These are phyloP conservation scores for Gobio occitaniae DNA, from an alignment of 2,797 vertebrate genomes.

Conservation along the genomic window DNA sequence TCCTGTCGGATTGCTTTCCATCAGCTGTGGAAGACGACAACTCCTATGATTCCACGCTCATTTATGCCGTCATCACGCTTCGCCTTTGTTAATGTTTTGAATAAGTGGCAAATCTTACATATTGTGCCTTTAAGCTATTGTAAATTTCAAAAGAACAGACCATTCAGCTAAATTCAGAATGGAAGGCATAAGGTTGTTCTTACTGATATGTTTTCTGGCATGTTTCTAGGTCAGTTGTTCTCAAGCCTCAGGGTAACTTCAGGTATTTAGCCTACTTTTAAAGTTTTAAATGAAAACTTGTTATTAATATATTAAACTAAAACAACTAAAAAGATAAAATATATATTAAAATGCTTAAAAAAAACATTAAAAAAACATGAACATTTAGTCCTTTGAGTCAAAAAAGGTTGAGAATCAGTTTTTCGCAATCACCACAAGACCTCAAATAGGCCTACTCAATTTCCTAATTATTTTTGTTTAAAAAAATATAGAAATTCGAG, in stretches of 20 bases:
- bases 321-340: background rate
- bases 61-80: too few relatives aligned
- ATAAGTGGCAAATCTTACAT: background rate
- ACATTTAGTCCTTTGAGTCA: too few relatives aligned
- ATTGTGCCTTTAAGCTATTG: background rate
- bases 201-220: background rate
- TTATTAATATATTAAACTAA: background rate
- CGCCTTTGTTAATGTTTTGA: too few relatives aligned
- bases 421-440: background rate
- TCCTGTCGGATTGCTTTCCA: too few relatives aligned
- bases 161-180: background rate
- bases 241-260: background rate
- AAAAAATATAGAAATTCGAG: background rate
- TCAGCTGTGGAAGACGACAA: too few relatives aligned
- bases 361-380: too few relatives aligned
- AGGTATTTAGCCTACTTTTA: too few relatives aligned
- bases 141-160: background rate
- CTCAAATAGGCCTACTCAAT: background rate
- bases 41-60: too few relatives aligned
- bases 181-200: background rate
- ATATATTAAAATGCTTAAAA: background rate
- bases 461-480: background rate
- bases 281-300: too few relatives aligned
- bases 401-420: too few relatives aligned
- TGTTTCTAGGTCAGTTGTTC: background rate